Base-by-base conservation (phyloP, 2,888 invertebrate species). In the Argyresthia goedartella region DNA sequence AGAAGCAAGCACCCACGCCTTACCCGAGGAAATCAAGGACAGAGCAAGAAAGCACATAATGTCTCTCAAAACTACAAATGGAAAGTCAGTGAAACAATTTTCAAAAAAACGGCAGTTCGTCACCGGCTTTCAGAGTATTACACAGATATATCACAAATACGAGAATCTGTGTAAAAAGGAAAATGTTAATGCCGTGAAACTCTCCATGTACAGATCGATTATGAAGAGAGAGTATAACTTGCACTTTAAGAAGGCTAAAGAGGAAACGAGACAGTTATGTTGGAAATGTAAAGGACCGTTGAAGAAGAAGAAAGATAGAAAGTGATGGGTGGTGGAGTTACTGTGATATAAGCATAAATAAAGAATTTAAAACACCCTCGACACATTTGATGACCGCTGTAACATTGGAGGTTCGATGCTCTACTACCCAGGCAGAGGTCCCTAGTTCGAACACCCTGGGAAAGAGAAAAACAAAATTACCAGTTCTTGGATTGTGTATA, bases 151-250 rank as follows among this genome's bases (percentile, higher is more conserved):
- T 51, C 70, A 63, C 14, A 73, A 77, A 75, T 85, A 85, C 62
- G 66, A 61, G 41, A 69, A 57, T 54, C 71, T 75, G 1, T 84
- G 80, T 53, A 64, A 57, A 48, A 73, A 70, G 41, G 75, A 80
- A 1, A 68, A 69, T 56, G 48, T 64, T 1, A 59, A 58, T 9
- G 61, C 72, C 9, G 82, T 82, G 0, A 85, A 82, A 60, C 81
- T 84, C 54, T 82, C 82, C 0, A 86, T 86, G 85, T 86, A 82
- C 52, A 79, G 85, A 53, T 84, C 81, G 61, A 86, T 86, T 55
- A 75, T 82, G 57, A 79, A 75, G 41, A 64, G 70, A 35, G 85
- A 86, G 53, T 86, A 79, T 53, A 85, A 84, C 64, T 64, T 86
- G 52, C 66, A 76, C 60, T 82, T 85, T 58, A 72, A 68, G 41